Evolutionary conservation across 2,888 invertebrate genomes (phyloP).

Genomic region (Drosophila prostipennis): DNA sequence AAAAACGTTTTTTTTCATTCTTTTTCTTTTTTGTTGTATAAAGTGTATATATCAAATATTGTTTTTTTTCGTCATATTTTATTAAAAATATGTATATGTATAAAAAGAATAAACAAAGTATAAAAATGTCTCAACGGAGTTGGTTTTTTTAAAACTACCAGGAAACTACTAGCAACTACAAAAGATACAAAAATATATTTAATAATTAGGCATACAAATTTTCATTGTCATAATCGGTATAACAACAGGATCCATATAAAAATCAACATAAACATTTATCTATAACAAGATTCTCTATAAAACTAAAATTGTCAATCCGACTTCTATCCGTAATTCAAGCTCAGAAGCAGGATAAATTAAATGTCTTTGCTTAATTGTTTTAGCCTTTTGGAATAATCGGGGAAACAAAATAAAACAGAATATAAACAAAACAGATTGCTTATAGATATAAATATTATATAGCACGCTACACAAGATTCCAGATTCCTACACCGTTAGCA

Average conservation of each 20-base stretch:
- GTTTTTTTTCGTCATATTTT: slow-evolving; percentile 28
- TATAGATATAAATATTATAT: slow-evolving; percentile 43
- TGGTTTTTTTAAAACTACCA: slow-evolving; percentile 64
- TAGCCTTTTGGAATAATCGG: slow-evolving; percentile 59
- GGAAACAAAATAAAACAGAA: slow-evolving; percentile 41
- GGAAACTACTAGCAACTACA: slow-evolving; percentile 75
- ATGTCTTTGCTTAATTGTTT: slow-evolving; percentile 65
- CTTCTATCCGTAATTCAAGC: slow-evolving; percentile 25
- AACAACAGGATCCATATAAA: slow-evolving; percentile 41
- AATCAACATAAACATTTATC: slow-evolving; percentile 42
- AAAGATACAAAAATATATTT: slow-evolving; percentile 75
- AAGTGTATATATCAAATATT: slow-evolving; percentile 74
- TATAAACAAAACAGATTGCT: slow-evolving; percentile 50
- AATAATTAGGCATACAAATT: slow-evolving; percentile 66
- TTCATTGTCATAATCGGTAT: slow-evolving; percentile 48
- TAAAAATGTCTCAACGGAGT: slow-evolving; percentile 79
- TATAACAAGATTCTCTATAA: slow-evolving; percentile 39
- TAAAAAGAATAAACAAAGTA: slow-evolving; percentile 71
- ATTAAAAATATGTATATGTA: slow-evolving; percentile 52
- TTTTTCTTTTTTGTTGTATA: slow-evolving; percentile 58
- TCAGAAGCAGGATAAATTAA: slow-evolving; percentile 44
- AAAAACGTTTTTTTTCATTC: slow-evolving; percentile 52
- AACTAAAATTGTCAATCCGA: slow-evolving; percentile 31
- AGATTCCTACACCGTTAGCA: slow-evolving; percentile 47
- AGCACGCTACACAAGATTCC: slow-evolving; percentile 70